Percentiles rank a stretch among this genome's conserved stretches.
Evolutionary conservation across 2,888 invertebrate genomes (phyloP).

Genomic region (Xylota segnis): DNA sequence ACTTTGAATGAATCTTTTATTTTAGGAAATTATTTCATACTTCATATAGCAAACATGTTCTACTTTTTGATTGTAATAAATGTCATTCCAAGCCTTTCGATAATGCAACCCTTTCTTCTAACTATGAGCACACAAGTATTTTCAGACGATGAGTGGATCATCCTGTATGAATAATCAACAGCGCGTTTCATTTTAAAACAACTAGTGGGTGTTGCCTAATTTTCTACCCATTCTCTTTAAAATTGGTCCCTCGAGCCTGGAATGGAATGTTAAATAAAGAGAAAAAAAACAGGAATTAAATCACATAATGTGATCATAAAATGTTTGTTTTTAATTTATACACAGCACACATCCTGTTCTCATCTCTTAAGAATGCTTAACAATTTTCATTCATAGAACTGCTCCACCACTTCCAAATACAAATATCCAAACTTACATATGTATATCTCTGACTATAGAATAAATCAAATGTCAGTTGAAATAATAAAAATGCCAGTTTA

Average conservation of each 20-base stretch:
- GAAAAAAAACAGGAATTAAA: background rate
- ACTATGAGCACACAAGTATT: background rate
- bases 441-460: conserved; percentile 27
- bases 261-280: conserved; percentile 6
- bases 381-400: conserved; percentile 44
- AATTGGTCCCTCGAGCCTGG: conserved; percentile 22
- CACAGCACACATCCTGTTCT: background rate
- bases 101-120: too few relatives aligned
- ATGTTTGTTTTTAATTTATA: conserved; percentile 28
- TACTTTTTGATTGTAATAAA: too few relatives aligned
- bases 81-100: too few relatives aligned
- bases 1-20: too few relatives aligned
- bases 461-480: conserved; percentile 70
- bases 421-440: conserved; percentile 22
- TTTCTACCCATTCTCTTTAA: background rate
- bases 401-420: background rate
- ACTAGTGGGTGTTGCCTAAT: conserved; percentile 7
- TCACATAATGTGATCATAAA: conserved; percentile 19
- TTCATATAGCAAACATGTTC: too few relatives aligned
- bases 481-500: conserved; percentile 70
- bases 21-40: too few relatives aligned
- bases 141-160: background rate
- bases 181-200: background rate
- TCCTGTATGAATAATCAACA: background rate
- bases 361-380: background rate